Evolutionary conservation across 2,888 invertebrate genomes (phyloP).

Genomic region (Macrosoma leucophasiata): DNA sequence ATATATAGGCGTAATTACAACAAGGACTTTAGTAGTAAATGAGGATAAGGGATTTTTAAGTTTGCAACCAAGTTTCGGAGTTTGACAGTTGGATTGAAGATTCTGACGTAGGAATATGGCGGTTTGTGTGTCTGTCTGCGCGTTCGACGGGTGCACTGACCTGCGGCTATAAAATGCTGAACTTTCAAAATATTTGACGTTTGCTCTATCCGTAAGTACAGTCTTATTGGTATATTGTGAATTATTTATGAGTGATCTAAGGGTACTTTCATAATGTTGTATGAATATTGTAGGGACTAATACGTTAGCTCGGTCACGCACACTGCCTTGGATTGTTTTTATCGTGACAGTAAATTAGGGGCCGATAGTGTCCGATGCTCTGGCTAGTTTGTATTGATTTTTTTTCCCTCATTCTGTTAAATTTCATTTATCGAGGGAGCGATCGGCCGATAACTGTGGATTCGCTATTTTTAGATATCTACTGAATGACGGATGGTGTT

Average conservation of each 20-base stretch:
- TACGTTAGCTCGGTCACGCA: slow-evolving; percentile 35
- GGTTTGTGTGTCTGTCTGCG: slow-evolving; percentile 59
- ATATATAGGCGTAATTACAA: slow-evolving; percentile 68
- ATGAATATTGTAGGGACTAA: slow-evolving; percentile 56
- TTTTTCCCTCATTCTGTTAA: slow-evolving; percentile 75
- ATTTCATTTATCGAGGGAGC: slow-evolving; percentile 75
- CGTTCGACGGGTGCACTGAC: slow-evolving; percentile 56
- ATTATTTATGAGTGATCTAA: slow-evolving; percentile 57
- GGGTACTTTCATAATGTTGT: slow-evolving; percentile 48
- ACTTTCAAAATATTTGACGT: slow-evolving; percentile 69
- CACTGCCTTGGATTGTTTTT: slow-evolving; percentile 59
- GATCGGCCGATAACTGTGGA: slow-evolving; percentile 48
- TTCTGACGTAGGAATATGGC: slow-evolving; percentile 65
- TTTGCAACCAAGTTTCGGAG: slow-evolving; percentile 42
- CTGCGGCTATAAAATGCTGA: slow-evolving; percentile 61
- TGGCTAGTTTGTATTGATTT: slow-evolving; percentile 68
- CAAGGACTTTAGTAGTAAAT: slow-evolving; percentile 34
- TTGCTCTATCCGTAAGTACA: slow-evolving; percentile 66
- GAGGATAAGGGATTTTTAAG: slow-evolving; percentile 30
- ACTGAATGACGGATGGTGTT: no score
- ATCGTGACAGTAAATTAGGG: slow-evolving; percentile 69
- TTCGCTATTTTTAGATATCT: no score
- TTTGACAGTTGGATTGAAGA: slow-evolving; percentile 55
- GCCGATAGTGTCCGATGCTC: slow-evolving; percentile 62
- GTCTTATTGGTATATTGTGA: slow-evolving; percentile 17